A percentile compares a stretch with the other conserved stretches of the same genome.
These are phyloP conservation scores for Falco berigora DNA, from an alignment of 2,797 vertebrate species.

Conservation along the genomic window DNA sequence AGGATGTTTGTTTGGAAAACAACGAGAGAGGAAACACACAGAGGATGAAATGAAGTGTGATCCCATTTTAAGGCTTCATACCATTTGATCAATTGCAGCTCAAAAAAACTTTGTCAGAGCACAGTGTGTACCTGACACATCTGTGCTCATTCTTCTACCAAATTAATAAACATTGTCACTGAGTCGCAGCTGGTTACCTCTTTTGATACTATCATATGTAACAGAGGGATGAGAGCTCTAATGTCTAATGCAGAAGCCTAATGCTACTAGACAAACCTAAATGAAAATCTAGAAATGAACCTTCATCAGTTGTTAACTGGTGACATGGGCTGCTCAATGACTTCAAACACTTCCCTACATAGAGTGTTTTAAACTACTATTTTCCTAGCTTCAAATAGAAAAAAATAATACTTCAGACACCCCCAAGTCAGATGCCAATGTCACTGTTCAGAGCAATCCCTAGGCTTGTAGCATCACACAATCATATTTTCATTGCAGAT, in stretches of 20 bases:
- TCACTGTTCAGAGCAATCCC: background rate
- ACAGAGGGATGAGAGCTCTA: background rate
- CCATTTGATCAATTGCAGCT: background rate
- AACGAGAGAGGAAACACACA: background rate
- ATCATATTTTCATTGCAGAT: accelerated
- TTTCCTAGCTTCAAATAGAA: background rate
- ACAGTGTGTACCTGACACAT: background rate
- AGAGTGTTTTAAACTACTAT: background rate
- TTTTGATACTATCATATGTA: background rate
- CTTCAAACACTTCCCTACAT: background rate
- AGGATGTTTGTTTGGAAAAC: background rate
- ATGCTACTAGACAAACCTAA: background rate
- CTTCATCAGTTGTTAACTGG: background rate
- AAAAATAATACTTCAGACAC: background rate
- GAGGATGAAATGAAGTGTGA: background rate
- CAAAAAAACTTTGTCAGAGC: background rate
- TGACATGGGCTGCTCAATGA: background rate
- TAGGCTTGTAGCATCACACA: background rate
- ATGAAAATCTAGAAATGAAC: background rate
- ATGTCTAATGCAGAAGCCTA: background rate
- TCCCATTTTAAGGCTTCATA: background rate
- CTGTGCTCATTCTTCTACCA: background rate
- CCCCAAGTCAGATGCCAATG: background rate
- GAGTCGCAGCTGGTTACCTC: background rate
- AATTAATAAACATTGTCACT: background rate